A percentile compares a stretch with the other conserved stretches of the same genome.
Evolutionary conservation across 2,888 invertebrate genomes (phyloP).

Genomic region (Drosophila neonasuta): DNA sequence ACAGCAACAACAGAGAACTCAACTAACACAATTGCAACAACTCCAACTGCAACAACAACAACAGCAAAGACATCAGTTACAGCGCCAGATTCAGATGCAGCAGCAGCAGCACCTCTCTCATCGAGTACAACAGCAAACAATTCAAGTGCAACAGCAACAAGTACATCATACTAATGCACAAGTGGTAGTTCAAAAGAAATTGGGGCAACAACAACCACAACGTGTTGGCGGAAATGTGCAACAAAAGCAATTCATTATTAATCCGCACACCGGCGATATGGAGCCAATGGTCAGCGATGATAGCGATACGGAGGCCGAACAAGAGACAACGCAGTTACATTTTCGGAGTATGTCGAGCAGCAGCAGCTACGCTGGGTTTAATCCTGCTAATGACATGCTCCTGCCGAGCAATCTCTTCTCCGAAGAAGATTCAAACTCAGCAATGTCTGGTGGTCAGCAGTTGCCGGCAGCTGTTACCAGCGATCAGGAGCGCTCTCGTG

Average conservation of each 20-base stretch:
- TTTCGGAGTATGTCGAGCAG: conserved; percentile 53
- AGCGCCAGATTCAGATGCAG: conserved; percentile 32
- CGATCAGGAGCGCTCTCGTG: conserved; percentile 82
- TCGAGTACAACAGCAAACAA: conserved; percentile 55
- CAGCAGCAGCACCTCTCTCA: conserved; percentile 48
- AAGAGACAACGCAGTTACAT: conserved; percentile 76
- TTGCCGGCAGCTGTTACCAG: conserved; percentile 82
- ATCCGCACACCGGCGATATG: conserved; percentile 93
- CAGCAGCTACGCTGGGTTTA: conserved; percentile 61
- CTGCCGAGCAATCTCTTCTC: conserved; percentile 73
- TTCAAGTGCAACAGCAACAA: conserved; percentile 46
- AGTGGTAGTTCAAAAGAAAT: conserved; percentile 40
- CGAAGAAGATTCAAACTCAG: conserved; percentile 83
- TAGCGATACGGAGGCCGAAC: conserved; percentile 85
- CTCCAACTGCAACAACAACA: conserved; percentile 43
- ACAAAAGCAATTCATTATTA: conserved; percentile 90
- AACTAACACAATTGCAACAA: conserved; percentile 46
- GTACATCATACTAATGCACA: conserved; percentile 36
- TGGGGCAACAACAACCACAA: conserved; percentile 48
- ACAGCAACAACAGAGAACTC: conserved; percentile 51
- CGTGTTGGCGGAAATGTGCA: conserved; percentile 43
- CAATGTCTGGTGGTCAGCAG: conserved; percentile 83
- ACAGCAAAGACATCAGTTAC: conserved; percentile 42
- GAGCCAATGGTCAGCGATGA: conserved; percentile 90
- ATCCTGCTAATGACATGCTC: conserved; percentile 69